Evolutionary conservation across 2,888 invertebrate species (phyloP), one percentile per base, ranked within the genome.

Genomic region (Perithous albicinctus): DNA sequence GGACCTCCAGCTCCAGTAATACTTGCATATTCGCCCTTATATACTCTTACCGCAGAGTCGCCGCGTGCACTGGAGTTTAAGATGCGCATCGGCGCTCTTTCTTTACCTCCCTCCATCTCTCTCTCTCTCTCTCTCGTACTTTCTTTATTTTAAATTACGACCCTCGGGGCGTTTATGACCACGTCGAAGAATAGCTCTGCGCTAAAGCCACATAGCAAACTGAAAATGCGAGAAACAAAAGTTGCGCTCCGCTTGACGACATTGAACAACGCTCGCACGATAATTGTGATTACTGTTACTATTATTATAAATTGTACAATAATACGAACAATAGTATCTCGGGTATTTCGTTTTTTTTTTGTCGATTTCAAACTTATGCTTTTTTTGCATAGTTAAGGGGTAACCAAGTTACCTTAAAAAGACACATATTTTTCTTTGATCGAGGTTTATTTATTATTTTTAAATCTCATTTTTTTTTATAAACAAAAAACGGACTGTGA

Each of bases 91-190:
- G 8, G 0, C 18, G 29, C n/a, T 26, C 12, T 23, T 7, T 26
- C 56, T 15, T 4, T 48, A 6, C 6, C 51, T 51, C 51, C 23
- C 20, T 20, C 20, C 2, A 6, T 15, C 20, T 8, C 48, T 18
- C 48, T 6, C 15, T 2, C 18, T 2, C 12, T 29, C 26, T n/a
- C 7, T 41, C 43, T 87, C 86, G 86, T 87, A 88, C 87, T 86
- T 87, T 84, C 86, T 87, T 87, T 86, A 87, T 86, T 86, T 86
- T 85, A 86, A 88, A 88, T 89, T 88, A 89, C 88, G 88, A 87
- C 82, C 69, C 61, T 32, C 84, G 75, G 76, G 83, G 85, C 87
- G 85, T 88, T 89, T 88, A 73, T 51, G 41, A 23, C 29, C 38
- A 73, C 41, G 77, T 70, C 69, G 46, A 46, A 35, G 26, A 59